phyloP scores from a whole-genome alignment of 2,888 invertebrate species.

The Tinea trinotella region DNA sequence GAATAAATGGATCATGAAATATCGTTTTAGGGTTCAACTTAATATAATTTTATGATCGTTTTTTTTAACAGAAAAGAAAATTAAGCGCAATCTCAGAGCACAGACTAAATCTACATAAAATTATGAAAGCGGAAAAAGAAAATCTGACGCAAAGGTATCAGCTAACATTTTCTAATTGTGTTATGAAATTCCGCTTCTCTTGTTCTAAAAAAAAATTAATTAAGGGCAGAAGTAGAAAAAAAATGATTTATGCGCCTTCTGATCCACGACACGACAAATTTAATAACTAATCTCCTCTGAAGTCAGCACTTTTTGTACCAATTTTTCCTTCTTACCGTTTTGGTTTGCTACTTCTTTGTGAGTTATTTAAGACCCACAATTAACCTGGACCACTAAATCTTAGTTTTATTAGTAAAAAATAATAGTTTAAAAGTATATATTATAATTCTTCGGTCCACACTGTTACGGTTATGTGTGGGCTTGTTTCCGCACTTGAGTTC shows the following conservation, averaged over 20 bases:
- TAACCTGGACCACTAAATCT: too few relatives aligned
- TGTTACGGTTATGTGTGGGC: too few relatives aligned
- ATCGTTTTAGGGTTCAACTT: too few relatives aligned
- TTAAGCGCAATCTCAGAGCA: not conserved
- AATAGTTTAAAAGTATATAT: too few relatives aligned
- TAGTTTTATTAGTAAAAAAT: too few relatives aligned
- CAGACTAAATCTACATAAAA: conserved; percentile 7
- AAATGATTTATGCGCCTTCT: conserved; percentile 13
- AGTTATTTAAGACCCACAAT: too few relatives aligned
- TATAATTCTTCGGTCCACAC: too few relatives aligned
- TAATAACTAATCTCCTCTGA: conserved; percentile 15
- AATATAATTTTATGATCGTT: too few relatives aligned
- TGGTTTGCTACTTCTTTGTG: not conserved
- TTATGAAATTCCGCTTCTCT: not conserved
- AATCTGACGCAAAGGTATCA: conserved; percentile 11
- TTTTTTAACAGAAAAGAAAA: too few relatives aligned
- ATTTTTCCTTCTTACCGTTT: conserved; percentile 3
- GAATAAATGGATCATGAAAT: too few relatives aligned
- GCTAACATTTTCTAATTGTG: conserved; percentile 14
- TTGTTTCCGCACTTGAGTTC: too few relatives aligned
- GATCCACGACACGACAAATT: conserved; percentile 13
- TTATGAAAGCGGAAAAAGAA: not conserved
- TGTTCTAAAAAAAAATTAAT: conserved; percentile 14
- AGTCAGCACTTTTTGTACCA: conserved; percentile 12
- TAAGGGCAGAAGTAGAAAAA: conserved; percentile 9